Base-by-base conservation (phyloP, 2,113 vertebrate species). In the Perca flavescens region DNA sequence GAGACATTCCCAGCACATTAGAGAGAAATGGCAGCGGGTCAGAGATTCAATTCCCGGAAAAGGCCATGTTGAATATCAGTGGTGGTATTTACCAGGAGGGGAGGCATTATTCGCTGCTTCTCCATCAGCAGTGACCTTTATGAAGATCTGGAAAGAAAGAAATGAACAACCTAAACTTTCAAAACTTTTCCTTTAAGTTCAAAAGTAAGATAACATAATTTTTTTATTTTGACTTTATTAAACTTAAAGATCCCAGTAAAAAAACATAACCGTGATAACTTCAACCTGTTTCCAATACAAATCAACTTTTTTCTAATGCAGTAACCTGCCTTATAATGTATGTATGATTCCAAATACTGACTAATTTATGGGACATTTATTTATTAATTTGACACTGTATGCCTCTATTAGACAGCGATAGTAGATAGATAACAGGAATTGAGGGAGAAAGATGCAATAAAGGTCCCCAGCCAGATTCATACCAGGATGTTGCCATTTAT, bases 71-170 rank as follows among this genome's bases (percentile, higher is more conserved):
- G 64, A 79, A 66, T 53, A 80, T 89, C 77, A 69, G 74, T 52
- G 57, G 56, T 69, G 81, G 56, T 80, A 88, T 90, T 87, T 97
- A 99, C 98, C 98, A 90, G 94, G 72, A 85, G 95, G 94, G 82
- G 92, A 84, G 68, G 88, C 83, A 87, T 92, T 94, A 72, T 93
- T 90, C 84, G 89, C 94, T 53, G 95, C 91, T 17, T 96, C 95
- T 90, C 96, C 95, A 31, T 97, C 96, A 57, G 96, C 95, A 25
- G 98, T 99, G 75, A 96, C 97, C 90, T 97, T 99, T 90, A 99
- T 93, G 92, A 99, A 99, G 91, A 99, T 98, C 98, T 99, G 95
- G 34, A 90, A 21, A 52, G 77, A 43, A 69, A 52, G 70, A 43
- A 58, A 54, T 43, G 11, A 61, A 84, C 15, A 72, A 60, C 21